A percentile compares a stretch with the other conserved stretches of the same genome.
phyloP scores from a whole-genome alignment of 2,797 vertebrate species.

The Pygocentrus nattereri region DNA sequence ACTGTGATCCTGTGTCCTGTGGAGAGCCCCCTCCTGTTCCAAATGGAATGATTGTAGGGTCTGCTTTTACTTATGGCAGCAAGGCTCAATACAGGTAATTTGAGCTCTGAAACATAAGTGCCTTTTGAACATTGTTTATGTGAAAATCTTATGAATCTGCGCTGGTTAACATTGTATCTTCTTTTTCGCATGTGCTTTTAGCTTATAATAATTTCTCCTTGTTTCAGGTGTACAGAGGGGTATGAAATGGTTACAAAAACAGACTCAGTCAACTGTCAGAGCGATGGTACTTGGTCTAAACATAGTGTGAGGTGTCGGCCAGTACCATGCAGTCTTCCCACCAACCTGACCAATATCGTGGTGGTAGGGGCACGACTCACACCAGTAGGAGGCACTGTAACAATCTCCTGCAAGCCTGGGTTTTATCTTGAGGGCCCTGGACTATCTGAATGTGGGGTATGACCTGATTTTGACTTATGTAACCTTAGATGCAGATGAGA shows the following conservation, averaged over 20 bases:
- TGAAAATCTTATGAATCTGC: too few relatives aligned
- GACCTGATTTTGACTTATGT: constrained; percentile 4
- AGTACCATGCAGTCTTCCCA: constrained; percentile 82
- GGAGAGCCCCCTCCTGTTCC: constrained; percentile 85
- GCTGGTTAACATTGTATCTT: neutral
- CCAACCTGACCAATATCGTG: constrained; percentile 76
- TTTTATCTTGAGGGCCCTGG: constrained; percentile 84
- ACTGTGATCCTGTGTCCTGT: constrained; percentile 88
- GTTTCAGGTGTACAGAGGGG: constrained; percentile 89
- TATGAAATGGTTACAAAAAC: constrained; percentile 78
- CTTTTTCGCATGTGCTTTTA: neutral
- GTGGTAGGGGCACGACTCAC: constrained; percentile 81
- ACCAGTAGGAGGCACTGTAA: constrained; percentile 80
- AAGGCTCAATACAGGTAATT: constrained; percentile 90
- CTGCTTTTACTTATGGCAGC: constrained; percentile 84
- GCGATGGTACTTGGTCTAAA: constrained; percentile 89
- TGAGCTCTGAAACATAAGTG: neutral
- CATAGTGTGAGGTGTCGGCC: constrained; percentile 85
- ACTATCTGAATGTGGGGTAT: constrained; percentile 86
- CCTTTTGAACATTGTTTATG: neutral
- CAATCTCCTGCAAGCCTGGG: constrained; percentile 87
- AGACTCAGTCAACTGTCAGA: constrained; percentile 82
- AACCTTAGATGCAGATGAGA: too few relatives aligned
- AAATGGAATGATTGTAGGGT: constrained; percentile 80
- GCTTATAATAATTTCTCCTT: constrained; percentile 13